A percentile compares a stretch with the other conserved stretches of the same genome.
Evolutionary conservation across 2,797 vertebrate genomes (phyloP).

Genomic region (Enteromius fasciolatus): DNA sequence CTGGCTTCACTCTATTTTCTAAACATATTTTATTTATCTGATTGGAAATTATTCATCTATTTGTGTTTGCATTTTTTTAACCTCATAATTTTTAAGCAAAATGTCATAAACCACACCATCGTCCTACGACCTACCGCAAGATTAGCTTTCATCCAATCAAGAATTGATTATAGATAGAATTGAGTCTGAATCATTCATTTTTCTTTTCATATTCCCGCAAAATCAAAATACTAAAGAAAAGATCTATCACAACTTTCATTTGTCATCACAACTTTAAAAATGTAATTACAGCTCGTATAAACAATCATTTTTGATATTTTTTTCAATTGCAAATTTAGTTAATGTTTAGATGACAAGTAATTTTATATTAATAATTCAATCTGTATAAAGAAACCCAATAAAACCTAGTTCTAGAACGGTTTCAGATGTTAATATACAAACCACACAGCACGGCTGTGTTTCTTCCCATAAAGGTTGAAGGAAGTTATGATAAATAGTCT

Average conservation of each 20-base stretch:
- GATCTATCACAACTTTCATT: neutral
- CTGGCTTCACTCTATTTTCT: neutral
- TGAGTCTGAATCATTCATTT: neutral
- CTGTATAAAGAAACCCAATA: neutral
- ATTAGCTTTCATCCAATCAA: neutral
- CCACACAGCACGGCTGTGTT: neutral
- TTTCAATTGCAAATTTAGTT: neutral
- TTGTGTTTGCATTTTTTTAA: neutral
- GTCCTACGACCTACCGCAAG: neutral
- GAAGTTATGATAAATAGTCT: constrained; percentile 37
- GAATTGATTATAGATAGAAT: neutral
- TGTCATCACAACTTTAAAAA: neutral
- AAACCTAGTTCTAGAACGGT: neutral
- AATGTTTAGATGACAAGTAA: neutral
- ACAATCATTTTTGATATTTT: neutral
- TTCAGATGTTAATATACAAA: neutral
- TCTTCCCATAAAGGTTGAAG: neutral
- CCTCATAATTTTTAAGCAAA: neutral
- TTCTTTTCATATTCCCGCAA: neutral
- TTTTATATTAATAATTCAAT: neutral
- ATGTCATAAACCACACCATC: neutral
- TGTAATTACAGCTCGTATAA: neutral
- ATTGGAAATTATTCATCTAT: neutral
- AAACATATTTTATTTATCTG: neutral
- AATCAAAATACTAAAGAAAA: neutral